phyloP scores from a whole-genome alignment of 2,113 vertebrate genomes.

The Triplophysa rosa region DNA sequence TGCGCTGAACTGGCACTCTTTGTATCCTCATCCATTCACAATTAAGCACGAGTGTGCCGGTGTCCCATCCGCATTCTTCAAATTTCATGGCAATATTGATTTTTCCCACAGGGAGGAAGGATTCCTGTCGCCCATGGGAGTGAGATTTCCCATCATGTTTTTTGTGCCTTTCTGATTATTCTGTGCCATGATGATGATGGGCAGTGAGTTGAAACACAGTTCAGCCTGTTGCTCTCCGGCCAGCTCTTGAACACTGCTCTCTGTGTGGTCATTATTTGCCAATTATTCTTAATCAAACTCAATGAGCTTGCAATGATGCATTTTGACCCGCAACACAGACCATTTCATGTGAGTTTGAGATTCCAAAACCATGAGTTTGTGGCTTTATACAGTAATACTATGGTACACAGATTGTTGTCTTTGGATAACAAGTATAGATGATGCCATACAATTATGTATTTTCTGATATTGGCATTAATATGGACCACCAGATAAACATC shows the following conservation, averaged over 20 bases:
- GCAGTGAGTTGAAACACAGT: conserved; percentile 29
- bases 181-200: not conserved
- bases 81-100: conserved; percentile 14
- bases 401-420: not conserved
- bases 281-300: conserved; percentile 41
- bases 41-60: conserved; percentile 10
- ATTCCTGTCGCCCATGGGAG: conserved; percentile 6
- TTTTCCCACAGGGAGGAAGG: conserved; percentile 2
- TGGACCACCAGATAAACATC: no score
- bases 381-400: not conserved
- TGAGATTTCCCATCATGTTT: conserved; percentile 1
- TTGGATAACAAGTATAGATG: not conserved
- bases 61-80: conserved; percentile 4
- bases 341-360: conserved; percentile 11
- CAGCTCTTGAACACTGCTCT: conserved; percentile 23
- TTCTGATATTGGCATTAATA: not conserved
- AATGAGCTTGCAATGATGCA: conserved; percentile 30
- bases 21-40: conserved; percentile 21
- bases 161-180: not conserved
- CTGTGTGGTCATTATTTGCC: conserved; percentile 12
- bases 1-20: not conserved
- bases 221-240: conserved; percentile 12
- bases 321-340: conserved; percentile 16
- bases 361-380: conserved; percentile 14
- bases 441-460: not conserved